Conservation (phyloP, 2,113 vertebrate genomes). For the Xiphorhynchus elegans region DNA sequence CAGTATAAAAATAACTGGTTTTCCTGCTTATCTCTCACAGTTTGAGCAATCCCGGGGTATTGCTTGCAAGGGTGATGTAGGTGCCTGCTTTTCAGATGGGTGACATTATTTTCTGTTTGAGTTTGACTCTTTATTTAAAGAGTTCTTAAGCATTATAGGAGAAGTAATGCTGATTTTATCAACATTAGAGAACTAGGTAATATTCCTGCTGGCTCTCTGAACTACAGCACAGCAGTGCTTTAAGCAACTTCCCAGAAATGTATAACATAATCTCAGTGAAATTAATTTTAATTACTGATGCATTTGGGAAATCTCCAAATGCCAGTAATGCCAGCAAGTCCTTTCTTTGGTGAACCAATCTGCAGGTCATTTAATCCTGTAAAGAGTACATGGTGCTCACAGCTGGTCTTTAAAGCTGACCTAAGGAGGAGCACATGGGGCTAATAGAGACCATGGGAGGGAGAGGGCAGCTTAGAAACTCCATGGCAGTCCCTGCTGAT, state of each 20-base stretch:
- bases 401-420: not conserved
- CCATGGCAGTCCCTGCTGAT: not conserved
- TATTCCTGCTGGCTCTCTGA: not conserved
- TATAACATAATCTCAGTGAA: not conserved
- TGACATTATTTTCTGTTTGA: not conserved
- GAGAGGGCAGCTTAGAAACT: not conserved
- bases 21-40: constrained; percentile 16
- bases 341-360: not conserved
- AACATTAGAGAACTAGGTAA: not conserved
- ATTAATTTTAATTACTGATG: constrained; percentile 34
- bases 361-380: not conserved
- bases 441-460: not conserved
- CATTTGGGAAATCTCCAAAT: constrained; percentile 8
- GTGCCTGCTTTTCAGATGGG: not conserved
- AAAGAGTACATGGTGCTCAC: not conserved
- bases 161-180: constrained; percentile 11
- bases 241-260: not conserved
- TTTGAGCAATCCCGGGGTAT: not conserved
- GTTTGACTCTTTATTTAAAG: not conserved
- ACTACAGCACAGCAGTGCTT: not conserved
- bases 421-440: not conserved
- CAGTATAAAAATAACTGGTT: constrained; percentile 23
- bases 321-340: not conserved
- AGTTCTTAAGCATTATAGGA: not conserved
- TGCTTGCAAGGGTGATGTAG: constrained; percentile 1